These are phyloP conservation scores for Drosophila albomicans DNA, from an alignment of 1,140 invertebrate species.

Conservation along the genomic window DNA sequence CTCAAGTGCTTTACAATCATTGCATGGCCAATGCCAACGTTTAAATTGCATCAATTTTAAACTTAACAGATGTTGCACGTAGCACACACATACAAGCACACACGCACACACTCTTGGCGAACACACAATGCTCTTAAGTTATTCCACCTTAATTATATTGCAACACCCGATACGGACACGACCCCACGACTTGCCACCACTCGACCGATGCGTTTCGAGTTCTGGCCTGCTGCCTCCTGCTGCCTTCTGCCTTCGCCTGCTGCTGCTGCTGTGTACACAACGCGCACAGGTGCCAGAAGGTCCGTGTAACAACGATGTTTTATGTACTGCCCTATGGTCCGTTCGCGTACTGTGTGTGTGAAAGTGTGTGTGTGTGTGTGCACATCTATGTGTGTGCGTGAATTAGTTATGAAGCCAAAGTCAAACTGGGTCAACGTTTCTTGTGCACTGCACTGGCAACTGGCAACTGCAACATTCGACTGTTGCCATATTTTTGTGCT, in stretches of 20 bases:
- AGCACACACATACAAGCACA: slow-evolving; percentile 7
- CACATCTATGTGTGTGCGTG: slow-evolving; percentile 54
- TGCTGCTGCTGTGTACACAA: slow-evolving; percentile 44
- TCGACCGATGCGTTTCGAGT: slow-evolving; percentile 39
- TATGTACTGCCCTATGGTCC: slow-evolving; percentile 66
- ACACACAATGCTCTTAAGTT: slow-evolving; percentile 61
- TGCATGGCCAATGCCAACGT: slow-evolving; percentile 37
- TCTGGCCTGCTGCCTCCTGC: not conserved
- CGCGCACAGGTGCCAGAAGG: slow-evolving; percentile 76
- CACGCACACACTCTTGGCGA: slow-evolving; percentile 21
- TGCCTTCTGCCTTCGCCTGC: not conserved
- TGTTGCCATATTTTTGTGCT: slow-evolving; percentile 67
- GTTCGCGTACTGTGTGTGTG: slow-evolving; percentile 21
- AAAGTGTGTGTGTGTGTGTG: not conserved
- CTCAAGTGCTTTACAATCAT: slow-evolving; percentile 38
- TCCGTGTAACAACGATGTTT: slow-evolving; percentile 79
- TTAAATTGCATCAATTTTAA: slow-evolving; percentile 77
- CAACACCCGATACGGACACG: slow-evolving; percentile 60
- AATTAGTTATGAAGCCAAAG: slow-evolving; percentile 84
- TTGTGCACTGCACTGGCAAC: slow-evolving; percentile 27
- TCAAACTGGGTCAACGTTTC: slow-evolving; percentile 79
- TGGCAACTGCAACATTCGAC: slow-evolving; percentile 36
- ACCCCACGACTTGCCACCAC: slow-evolving; percentile 17
- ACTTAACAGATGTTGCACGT: slow-evolving; percentile 62
- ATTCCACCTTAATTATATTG: slow-evolving; percentile 82